Conservation (phyloP, 2,888 invertebrate genomes). For the Drosophila paracracens region DNA sequence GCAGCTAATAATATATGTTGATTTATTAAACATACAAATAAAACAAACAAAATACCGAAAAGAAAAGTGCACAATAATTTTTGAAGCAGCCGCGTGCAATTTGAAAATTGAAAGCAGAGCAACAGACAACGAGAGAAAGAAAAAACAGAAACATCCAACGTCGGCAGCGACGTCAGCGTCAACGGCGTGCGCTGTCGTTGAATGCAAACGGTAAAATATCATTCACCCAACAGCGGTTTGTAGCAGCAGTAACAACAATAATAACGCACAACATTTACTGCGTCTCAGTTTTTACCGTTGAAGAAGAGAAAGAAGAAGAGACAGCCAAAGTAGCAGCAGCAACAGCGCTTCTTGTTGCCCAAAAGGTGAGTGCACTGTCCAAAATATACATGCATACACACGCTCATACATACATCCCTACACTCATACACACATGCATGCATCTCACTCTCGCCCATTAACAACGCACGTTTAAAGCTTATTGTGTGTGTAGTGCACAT, state of each 20-base stretch:
- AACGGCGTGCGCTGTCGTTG: slow-evolving; percentile 46
- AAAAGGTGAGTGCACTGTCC: slow-evolving; percentile 72
- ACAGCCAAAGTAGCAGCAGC: slow-evolving; percentile 16
- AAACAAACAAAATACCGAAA: slow-evolving; percentile 5
- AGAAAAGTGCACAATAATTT: slow-evolving; percentile 8
- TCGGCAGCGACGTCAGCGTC: slow-evolving; percentile 48
- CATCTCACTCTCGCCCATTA: slow-evolving; percentile 25
- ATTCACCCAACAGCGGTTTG: slow-evolving; percentile 29
- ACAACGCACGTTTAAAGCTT: slow-evolving; percentile 13
- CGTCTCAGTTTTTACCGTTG: slow-evolving; percentile 75
- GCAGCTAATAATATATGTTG: slow-evolving; percentile 27
- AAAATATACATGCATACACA: slow-evolving; percentile 21
- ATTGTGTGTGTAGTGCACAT: slow-evolving; percentile 35
- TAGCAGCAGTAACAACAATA: slow-evolving; percentile 25
- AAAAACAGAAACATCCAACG: slow-evolving; percentile 10
- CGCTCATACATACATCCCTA: slow-evolving; percentile 1
- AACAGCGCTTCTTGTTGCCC: slow-evolving; percentile 41
- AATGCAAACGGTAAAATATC: slow-evolving; percentile 36
- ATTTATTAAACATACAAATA: slow-evolving; percentile 26
- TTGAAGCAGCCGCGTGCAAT: slow-evolving; percentile 39
- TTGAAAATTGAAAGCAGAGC: slow-evolving; percentile 12
- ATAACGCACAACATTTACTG: slow-evolving; percentile 56
- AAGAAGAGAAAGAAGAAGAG: slow-evolving; percentile 34
- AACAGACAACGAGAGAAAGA: slow-evolving; percentile 12
- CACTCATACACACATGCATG: slow-evolving; percentile 14